Conservation (phyloP, 2,888 invertebrate genomes). For the Drosophila peninsularis region DNA sequence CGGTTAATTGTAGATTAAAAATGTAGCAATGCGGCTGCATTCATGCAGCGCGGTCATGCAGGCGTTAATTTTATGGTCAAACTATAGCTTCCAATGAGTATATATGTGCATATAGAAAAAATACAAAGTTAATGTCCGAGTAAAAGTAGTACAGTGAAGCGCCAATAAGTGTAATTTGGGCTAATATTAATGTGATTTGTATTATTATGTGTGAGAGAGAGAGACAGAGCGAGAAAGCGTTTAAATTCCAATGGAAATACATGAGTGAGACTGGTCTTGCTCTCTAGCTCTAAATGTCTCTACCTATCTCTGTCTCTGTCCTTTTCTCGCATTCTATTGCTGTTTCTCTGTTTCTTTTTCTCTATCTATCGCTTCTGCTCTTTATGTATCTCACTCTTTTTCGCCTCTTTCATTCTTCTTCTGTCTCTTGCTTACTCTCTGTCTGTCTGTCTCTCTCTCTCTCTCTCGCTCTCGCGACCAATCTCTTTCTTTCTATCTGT, state of each 20-base stretch:
- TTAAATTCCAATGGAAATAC: too few relatives aligned
- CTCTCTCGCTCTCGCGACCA: too few relatives aligned
- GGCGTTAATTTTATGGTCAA: conserved; percentile 83
- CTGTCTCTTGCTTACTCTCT: too few relatives aligned
- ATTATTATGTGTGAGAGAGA: neutral
- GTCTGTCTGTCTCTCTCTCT: too few relatives aligned
- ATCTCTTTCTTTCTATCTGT: neutral
- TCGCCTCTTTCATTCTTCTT: neutral
- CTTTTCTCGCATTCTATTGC: too few relatives aligned
- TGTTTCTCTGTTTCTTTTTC: too few relatives aligned
- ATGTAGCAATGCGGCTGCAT: conserved; percentile 74
- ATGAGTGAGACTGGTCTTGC: too few relatives aligned
- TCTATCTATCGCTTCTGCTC: too few relatives aligned
- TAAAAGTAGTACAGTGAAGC: conserved; percentile 28
- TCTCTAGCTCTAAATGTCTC: too few relatives aligned
- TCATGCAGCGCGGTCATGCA: conserved; percentile 64
- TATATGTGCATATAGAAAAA: neutral
- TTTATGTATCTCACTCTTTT: neutral
- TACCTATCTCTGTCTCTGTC: too few relatives aligned
- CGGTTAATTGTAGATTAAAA: conserved; percentile 83
- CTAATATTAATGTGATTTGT: neutral
- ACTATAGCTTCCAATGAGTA: conserved; percentile 53
- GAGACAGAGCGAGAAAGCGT: too few relatives aligned
- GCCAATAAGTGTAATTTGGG: conserved; percentile 4
- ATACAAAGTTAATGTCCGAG: neutral